Conservation (phyloP, 2,113 vertebrate species). For the Halcyon malimbica region DNA sequence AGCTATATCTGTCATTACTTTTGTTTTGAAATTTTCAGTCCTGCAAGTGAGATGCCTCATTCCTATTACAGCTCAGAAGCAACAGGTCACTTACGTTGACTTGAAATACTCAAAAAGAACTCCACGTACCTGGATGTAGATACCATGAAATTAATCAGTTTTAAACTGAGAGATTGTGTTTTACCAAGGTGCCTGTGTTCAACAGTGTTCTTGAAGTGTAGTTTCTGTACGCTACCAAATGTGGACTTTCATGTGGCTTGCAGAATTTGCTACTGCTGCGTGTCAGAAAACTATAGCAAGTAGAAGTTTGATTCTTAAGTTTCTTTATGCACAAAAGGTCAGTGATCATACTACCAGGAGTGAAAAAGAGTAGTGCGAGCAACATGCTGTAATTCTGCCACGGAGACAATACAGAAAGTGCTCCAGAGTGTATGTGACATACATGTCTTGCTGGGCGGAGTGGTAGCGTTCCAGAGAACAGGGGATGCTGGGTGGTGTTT, state of each 20-base stretch:
- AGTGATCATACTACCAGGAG: not conserved
- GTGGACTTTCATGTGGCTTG: not conserved
- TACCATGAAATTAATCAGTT: not conserved
- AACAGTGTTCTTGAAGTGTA: not conserved
- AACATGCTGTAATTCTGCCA: not conserved
- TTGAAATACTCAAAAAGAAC: not conserved
- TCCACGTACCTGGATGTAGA: rapidly evolving
- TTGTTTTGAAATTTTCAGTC: not conserved
- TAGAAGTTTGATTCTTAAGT: not conserved
- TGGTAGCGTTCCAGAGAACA: not conserved
- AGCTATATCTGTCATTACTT: not conserved
- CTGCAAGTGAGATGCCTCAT: rapidly evolving
- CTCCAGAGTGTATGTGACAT: not conserved
- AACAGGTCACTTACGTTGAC: not conserved
- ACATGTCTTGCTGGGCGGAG: not conserved
- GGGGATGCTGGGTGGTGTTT: not conserved
- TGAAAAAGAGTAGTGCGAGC: not conserved
- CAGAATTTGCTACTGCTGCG: not conserved
- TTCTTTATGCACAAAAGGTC: not conserved
- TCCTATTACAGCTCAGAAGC: not conserved
- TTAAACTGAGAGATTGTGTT: too few relatives aligned
- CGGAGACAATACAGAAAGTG: not conserved
- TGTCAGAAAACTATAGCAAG: not conserved
- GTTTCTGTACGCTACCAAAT: not conserved
- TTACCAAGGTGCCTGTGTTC: not conserved